These are phyloP conservation scores for Nyctalus aviator DNA, from an alignment of 2,797 vertebrate species.

Conservation along the genomic window DNA sequence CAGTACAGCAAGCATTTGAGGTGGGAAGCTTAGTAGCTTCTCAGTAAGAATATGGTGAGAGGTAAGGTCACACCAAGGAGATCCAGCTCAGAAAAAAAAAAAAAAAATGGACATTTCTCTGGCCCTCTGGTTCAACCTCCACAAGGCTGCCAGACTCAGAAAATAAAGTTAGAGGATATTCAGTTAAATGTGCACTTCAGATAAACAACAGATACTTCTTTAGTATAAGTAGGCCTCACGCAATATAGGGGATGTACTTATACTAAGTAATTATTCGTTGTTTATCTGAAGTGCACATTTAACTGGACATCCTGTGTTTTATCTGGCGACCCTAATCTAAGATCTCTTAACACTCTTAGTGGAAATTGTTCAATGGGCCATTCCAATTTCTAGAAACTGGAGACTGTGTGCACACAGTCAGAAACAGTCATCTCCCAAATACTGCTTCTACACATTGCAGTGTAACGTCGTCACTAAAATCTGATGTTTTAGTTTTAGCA, in stretches of 20 bases:
- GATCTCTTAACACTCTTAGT: not conserved
- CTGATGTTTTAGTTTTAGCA: not conserved
- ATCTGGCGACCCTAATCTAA: not conserved
- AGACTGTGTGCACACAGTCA: not conserved
- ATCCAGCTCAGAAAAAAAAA: not conserved
- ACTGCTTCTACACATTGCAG: not conserved
- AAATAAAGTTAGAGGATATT: slow-evolving; percentile 1
- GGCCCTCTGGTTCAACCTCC: not conserved
- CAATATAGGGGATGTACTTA: not conserved
- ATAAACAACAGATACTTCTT: not conserved
- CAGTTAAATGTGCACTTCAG: not conserved
- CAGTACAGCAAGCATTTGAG: not conserved
- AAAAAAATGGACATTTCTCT: not conserved
- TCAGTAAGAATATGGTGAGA: not conserved
- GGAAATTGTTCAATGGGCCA: not conserved
- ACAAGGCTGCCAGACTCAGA: not conserved
- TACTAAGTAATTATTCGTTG: not conserved
- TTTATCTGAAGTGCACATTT: slow-evolving; percentile 23
- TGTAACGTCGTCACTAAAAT: not conserved
- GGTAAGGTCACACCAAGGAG: not conserved
- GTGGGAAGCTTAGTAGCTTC: not conserved
- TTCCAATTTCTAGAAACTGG: not conserved
- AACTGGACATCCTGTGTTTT: not conserved
- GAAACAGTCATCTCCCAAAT: not conserved
- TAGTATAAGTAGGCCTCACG: not conserved